Conservation (phyloP, 1,140 invertebrate species). For the Chrysomallon squamiferum region DNA sequence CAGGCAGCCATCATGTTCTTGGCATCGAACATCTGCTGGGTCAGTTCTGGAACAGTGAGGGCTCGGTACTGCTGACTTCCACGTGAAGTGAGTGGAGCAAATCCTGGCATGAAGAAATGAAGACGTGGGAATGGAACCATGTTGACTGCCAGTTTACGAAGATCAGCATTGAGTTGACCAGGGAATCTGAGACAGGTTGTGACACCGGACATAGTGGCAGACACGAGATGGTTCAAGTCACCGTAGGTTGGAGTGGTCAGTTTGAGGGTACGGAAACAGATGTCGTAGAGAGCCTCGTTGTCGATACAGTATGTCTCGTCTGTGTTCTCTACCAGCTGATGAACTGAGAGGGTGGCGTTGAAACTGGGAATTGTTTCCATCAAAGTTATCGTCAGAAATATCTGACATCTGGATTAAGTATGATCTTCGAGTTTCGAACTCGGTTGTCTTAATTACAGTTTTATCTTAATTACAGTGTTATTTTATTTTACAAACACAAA, state of each 20-base stretch:
- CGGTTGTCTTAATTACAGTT: no score
- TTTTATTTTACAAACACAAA: no score
- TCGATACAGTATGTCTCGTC: conserved; percentile 72
- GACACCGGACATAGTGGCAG: conserved; percentile 74
- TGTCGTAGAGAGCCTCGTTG: conserved; percentile 88
- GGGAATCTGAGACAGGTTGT: conserved; percentile 72
- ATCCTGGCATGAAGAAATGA: conserved; percentile 97
- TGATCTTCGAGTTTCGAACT: no score
- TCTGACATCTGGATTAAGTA: no score
- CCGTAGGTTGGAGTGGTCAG: conserved; percentile 73
- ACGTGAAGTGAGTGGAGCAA: conserved; percentile 89
- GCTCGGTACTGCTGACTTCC: conserved; percentile 62
- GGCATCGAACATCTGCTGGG: conserved; percentile 74
- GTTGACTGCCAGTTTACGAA: conserved; percentile 93
- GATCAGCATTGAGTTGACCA: conserved; percentile 77
- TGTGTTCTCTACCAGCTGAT: conserved; percentile 81
- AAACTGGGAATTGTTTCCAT: no score
- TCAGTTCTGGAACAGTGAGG: conserved; percentile 83
- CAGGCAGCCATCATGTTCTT: conserved; percentile 96
- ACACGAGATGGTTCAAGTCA: conserved; percentile 69
- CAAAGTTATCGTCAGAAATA: no score
- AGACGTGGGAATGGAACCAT: conserved; percentile 96
- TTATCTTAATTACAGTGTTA: no score
- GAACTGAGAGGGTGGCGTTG: conserved; percentile 74
- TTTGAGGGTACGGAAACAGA: conserved; percentile 90